A percentile compares a stretch with the other conserved stretches of the same genome.
These are phyloP conservation scores for Limnothrissa miodon DNA, from an alignment of 2,113 vertebrate genomes.

Conservation along the genomic window DNA sequence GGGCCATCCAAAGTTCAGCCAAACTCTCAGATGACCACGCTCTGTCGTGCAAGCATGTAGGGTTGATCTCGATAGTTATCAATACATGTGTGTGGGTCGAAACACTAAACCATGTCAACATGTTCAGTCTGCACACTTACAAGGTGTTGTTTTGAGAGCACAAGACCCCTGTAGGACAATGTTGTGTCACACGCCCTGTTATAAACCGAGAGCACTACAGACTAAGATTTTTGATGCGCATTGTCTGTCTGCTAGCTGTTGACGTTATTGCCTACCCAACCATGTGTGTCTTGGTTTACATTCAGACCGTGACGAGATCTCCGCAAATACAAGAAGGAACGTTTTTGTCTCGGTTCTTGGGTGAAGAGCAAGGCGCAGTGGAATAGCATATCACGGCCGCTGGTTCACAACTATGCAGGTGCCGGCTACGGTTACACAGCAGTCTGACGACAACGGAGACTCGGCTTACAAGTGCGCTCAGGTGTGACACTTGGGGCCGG, in stretches of 20 bases:
- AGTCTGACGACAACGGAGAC: slow-evolving; percentile 55
- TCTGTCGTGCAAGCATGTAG: slow-evolving; percentile 58
- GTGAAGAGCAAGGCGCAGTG: slow-evolving; percentile 16
- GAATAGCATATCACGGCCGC: slow-evolving; percentile 37
- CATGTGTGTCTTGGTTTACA: neutral
- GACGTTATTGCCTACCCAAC: neutral
- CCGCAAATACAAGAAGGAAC: neutral
- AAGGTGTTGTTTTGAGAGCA: neutral
- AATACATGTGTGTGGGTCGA: neutral
- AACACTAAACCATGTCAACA: neutral
- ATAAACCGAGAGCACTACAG: neutral
- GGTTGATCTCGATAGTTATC: slow-evolving; percentile 42
- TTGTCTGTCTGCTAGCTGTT: neutral
- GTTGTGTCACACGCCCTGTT: neutral
- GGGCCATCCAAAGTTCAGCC: slow-evolving; percentile 89
- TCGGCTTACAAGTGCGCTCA: slow-evolving; percentile 53
- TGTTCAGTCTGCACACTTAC: neutral
- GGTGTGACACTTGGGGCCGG: slow-evolving; percentile 33
- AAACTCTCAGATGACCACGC: slow-evolving; percentile 89
- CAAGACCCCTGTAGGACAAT: neutral
- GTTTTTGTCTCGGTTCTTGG: slow-evolving; percentile 19
- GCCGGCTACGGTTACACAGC: slow-evolving; percentile 57
- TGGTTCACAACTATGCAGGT: slow-evolving; percentile 39
- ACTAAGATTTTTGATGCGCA: neutral
- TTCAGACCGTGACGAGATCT: neutral